These are phyloP conservation scores for Idaea biselata DNA, from an alignment of 2,888 invertebrate species.

Conservation along the genomic window DNA sequence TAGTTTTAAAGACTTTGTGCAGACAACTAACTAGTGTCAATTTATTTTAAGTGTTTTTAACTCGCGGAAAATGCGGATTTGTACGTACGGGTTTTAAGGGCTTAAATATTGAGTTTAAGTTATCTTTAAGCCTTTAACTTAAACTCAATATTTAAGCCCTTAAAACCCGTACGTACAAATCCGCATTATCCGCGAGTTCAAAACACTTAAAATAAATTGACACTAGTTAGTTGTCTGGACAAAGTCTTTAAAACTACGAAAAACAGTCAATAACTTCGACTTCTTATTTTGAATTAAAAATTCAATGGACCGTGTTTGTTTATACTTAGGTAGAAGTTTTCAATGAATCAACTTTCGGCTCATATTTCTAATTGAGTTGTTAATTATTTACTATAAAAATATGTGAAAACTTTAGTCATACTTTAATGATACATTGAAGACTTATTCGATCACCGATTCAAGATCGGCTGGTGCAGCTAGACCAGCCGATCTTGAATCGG, in stretches of 20 bases:
- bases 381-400: conserved; percentile 5
- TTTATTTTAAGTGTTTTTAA: conserved; percentile 5
- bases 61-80: conserved; percentile 4
- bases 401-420: too few species aligned
- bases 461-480: too few species aligned
- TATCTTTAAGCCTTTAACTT: too few species aligned
- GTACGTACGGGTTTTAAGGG: background rate
- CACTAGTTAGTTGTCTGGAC: background rate
- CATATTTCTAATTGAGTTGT: conserved; percentile 7
- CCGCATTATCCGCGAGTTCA: conserved; percentile 10
- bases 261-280: background rate
- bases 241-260: background rate
- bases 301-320: too few species aligned
- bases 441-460: too few species aligned
- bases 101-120: background rate
- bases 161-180: background rate
- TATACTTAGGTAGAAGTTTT: too few species aligned
- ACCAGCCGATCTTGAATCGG: too few species aligned
- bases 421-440: too few species aligned
- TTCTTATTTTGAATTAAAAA: too few species aligned
- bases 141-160: background rate
- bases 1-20: background rate
- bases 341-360: background rate
- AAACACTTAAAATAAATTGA: background rate
- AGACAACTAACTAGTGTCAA: background rate